These are phyloP conservation scores for Poliocrania exsul DNA, from an alignment of 2,797 vertebrate genomes.

Conservation along the genomic window DNA sequence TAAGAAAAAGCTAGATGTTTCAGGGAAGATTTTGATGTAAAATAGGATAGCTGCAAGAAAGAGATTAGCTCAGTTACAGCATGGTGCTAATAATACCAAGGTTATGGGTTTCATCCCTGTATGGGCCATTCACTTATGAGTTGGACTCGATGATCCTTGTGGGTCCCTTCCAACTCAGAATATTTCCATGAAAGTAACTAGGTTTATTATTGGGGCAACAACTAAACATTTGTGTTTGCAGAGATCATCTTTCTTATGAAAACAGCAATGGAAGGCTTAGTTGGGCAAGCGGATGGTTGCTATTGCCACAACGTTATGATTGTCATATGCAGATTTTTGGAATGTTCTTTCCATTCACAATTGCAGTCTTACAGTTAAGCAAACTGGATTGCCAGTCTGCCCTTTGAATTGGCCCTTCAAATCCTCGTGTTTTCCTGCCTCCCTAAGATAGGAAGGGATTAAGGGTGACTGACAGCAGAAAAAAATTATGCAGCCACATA, in stretches of 20 bases:
- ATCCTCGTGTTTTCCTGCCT: constrained; percentile 41
- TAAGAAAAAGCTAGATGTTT: background rate
- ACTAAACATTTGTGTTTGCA: background rate
- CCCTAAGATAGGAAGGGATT: constrained; percentile 50
- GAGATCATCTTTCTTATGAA: background rate
- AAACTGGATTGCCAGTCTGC: constrained; percentile 16
- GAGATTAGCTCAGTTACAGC: background rate
- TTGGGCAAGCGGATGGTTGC: background rate
- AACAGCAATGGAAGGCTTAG: background rate
- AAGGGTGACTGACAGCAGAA: constrained; percentile 45
- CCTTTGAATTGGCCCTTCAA: constrained; percentile 40
- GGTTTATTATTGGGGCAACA: background rate
- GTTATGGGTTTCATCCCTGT: background rate
- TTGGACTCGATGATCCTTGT: background rate
- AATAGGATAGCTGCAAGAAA: background rate
- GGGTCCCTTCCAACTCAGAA: background rate
- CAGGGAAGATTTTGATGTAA: background rate
- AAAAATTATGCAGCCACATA: constrained; percentile 40
- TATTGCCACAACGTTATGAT: background rate
- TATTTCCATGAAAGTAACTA: background rate
- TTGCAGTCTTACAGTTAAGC: constrained; percentile 16
- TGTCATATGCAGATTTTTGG: background rate
- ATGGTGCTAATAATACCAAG: background rate
- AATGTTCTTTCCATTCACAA: background rate
- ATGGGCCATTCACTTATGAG: background rate